Base-by-base conservation (phyloP, 2,888 invertebrate genomes). In the Malthinus seriepunctatus region DNA sequence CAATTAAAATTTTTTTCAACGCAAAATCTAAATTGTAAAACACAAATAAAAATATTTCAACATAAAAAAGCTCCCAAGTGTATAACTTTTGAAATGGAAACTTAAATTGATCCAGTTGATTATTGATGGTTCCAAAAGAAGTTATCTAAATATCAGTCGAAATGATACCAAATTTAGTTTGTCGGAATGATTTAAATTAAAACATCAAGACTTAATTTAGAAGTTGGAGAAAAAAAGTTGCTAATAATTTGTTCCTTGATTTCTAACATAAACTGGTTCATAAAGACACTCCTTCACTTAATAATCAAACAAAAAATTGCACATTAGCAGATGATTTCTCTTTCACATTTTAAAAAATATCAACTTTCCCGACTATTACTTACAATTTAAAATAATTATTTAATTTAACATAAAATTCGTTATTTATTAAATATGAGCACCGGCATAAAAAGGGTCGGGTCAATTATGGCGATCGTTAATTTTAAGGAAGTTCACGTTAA, bases 321-420 rank as follows among this genome's bases (percentile, higher is more conserved):
- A 42, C 39, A 42, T 42, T 42, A 42, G 39, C 23, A 15, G 39
- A 42, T 42, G 39, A 32, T 50, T 50, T 50, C 50, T 50, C 50
- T 38, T 50, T 32, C 39, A 11, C 32, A 50, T 49, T 37, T 38
- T 37, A 23, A 23, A 23, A 50, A 39, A 32, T 50, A 50, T 37
- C 31, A 37, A 32, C 50, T 50, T 50, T 50, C 38, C 37, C 38
- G 50, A 50, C 38, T 34, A 11, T 11, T 32, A 38, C 32, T 50
- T 12, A 32, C 32, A 45, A 11, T 32, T 15, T 11, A 42, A 11
- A 35, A 50, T 47, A 47, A 47, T 47, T 47, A 47, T 38, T 50
- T 50, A 50, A 10, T 35, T 39, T 38, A 12, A n/a, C 10, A 32
- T 12, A 11, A 35, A 49, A 15, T 12, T 32, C 23, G 15, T 47